Conservation (phyloP, 2,888 invertebrate genomes). For the Idaea aversata region DNA sequence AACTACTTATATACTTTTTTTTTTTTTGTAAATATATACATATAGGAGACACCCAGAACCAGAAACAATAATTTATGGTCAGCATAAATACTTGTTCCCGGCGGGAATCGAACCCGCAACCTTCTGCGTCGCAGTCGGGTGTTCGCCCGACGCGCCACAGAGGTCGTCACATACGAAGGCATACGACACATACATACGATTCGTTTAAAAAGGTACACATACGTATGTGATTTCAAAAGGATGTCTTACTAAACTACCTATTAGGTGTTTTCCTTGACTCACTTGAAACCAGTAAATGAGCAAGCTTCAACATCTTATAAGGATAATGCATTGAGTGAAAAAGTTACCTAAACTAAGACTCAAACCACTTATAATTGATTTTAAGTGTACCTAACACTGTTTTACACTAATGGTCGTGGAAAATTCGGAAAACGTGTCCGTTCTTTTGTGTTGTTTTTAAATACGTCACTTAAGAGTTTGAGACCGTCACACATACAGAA, state of each 20-base stretch:
- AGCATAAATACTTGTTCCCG: too few relatives aligned
- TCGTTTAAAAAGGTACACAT: not conserved
- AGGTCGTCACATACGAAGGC: too few relatives aligned
- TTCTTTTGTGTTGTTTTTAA: not conserved
- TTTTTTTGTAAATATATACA: too few relatives aligned
- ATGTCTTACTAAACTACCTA: conserved; percentile 8
- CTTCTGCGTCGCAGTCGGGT: too few relatives aligned
- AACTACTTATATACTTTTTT: too few relatives aligned
- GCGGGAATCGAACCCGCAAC: too few relatives aligned
- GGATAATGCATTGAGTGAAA: not conserved
- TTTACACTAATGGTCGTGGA: not conserved
- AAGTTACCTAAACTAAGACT: not conserved
- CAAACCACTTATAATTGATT: conserved; percentile 4
- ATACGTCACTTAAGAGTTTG: not conserved
- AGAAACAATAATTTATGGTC: too few relatives aligned
- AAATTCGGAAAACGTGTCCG: not conserved
- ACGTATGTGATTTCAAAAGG: conserved; percentile 4
- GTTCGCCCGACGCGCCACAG: too few relatives aligned
- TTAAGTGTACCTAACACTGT: conserved; percentile 3
- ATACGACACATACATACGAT: too few relatives aligned
- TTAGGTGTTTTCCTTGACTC: conserved; percentile 31
- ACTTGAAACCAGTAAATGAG: conserved; percentile 3
- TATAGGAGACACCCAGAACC: too few relatives aligned
- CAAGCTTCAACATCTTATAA: not conserved
- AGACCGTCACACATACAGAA: conserved; percentile 10